Base-by-base conservation (phyloP, 2,113 vertebrate species). In the Leucoraja erinaceus region DNA sequence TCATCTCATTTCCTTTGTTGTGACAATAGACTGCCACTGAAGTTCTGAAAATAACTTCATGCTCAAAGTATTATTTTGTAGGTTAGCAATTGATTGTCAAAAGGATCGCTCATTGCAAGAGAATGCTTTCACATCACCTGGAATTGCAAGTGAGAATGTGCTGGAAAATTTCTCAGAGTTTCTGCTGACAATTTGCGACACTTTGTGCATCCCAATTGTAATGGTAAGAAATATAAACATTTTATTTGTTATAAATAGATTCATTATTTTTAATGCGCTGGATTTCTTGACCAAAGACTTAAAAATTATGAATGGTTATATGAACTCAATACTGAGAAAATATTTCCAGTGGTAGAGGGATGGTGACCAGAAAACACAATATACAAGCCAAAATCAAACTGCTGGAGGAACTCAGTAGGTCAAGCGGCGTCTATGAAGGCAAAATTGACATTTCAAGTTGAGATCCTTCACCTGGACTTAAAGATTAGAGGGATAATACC, bases 61-160 rank as follows among this genome's bases (percentile, higher is more conserved):
- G 12, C 83, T 63, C 59, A 25, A 31, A 92, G 6, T 47, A 22
- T 12, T 93, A 12, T 93, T 93, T 93, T 68, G 54, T 93, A 99
- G 98, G 95, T 95, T 99, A 95, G 97, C 97, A 56, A 94, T 97
- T 94, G 97, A 97, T 94, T 98, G 97, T 95, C 96, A 96, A 86
- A 95, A 94, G 56, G 97, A 98, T 12, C 97, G 96, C 33, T 94
- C 93, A 75, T 96, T 98, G 93, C 97, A 96, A 95, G 97, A 98
- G 93, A 98, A 98, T 2, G 95, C 96, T 59, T 99, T 98, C 94
- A 98, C 97, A 93, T 97, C 97, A 93, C 97, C 98, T 2, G 94
- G 95, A 7, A 95, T 96, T 0, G 74, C 96, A 90, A 96, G 94
- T 38, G 96, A 95, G 94, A 97, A 97, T 94, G 97, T 97, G 0